phyloP scores from a whole-genome alignment of 2,113 vertebrate species.

The Amia ocellicauda region DNA sequence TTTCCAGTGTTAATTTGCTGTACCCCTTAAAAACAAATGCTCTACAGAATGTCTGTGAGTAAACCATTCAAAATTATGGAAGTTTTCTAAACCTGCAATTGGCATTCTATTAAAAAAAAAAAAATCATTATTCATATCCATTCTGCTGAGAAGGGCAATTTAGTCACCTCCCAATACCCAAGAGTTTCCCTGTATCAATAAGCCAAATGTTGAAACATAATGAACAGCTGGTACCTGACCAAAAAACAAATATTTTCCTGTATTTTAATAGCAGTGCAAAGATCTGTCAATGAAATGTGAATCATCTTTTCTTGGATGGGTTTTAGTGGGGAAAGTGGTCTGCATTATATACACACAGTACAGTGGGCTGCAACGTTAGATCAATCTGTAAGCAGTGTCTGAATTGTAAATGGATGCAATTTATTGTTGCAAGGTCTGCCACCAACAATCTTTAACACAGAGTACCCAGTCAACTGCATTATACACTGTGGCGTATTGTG shows the following conservation, averaged over 20 bases:
- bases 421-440: no score
- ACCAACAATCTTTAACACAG: no score
- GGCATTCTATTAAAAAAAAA: slow-evolving; percentile 7
- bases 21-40: no score
- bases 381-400: slow-evolving; percentile 13
- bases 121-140: slow-evolving; percentile 35
- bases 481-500: no score
- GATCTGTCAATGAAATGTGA: slow-evolving; percentile 37
- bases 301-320: slow-evolving; percentile 29
- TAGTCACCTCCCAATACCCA: slow-evolving; percentile 38
- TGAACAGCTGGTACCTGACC: slow-evolving; percentile 33
- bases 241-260: slow-evolving; percentile 32
- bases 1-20: no score
- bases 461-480: no score
- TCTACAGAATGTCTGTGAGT: no score
- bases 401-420: no score
- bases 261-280: slow-evolving; percentile 35
- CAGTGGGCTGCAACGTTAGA: not conserved
- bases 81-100: slow-evolving; percentile 6
- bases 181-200: slow-evolving; percentile 35
- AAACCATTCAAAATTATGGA: no score
- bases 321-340: slow-evolving; percentile 24
- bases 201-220: slow-evolving; percentile 42
- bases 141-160: slow-evolving; percentile 27
- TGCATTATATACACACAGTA: not conserved